These are phyloP conservation scores for Lathronympha strigana DNA, from an alignment of 2,888 invertebrate species.

Conservation along the genomic window DNA sequence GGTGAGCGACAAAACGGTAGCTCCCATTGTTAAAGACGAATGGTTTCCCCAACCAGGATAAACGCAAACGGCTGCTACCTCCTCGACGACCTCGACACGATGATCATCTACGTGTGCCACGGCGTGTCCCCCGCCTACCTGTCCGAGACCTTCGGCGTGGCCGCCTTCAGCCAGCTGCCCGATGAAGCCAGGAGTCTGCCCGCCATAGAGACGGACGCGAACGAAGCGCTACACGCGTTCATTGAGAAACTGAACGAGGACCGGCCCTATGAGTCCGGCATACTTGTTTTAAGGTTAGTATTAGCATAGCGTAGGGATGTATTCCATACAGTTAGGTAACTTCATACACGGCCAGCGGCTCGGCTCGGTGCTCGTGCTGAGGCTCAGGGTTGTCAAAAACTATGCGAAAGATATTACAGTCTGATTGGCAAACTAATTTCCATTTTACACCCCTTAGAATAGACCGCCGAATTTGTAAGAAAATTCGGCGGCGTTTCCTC, in stretches of 20 bases:
- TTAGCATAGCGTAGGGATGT: too few relatives aligned
- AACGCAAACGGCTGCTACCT: slow-evolving; percentile 94
- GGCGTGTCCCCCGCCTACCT: slow-evolving; percentile 90
- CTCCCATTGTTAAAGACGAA: too few relatives aligned
- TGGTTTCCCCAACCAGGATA: slow-evolving; percentile 72
- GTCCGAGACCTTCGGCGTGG: slow-evolving; percentile 90
- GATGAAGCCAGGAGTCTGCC: slow-evolving; percentile 92
- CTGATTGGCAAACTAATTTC: too few relatives aligned
- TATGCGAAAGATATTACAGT: too few relatives aligned
- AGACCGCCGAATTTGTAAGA: too few relatives aligned
- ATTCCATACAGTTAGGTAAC: too few relatives aligned
- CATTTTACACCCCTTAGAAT: too few relatives aligned
- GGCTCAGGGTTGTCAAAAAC: too few relatives aligned
- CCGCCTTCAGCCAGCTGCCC: slow-evolving; percentile 88
- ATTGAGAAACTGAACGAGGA: slow-evolving; percentile 93
- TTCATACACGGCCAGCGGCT: too few relatives aligned
- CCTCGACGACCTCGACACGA: slow-evolving; percentile 92
- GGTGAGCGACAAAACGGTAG: too few relatives aligned
- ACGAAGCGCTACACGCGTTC: slow-evolving; percentile 90
- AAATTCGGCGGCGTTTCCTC: too few relatives aligned
- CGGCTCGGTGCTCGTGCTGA: too few relatives aligned
- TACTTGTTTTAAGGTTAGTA: slow-evolving; percentile 74
- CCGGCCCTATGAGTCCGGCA: slow-evolving; percentile 90
- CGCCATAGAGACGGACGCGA: slow-evolving; percentile 89
- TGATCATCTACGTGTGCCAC: slow-evolving; percentile 93